Percentiles rank a stretch among this genome's conserved stretches.
These are phyloP conservation scores for Andricus curvator DNA, from an alignment of 2,888 invertebrate species.

Conservation along the genomic window DNA sequence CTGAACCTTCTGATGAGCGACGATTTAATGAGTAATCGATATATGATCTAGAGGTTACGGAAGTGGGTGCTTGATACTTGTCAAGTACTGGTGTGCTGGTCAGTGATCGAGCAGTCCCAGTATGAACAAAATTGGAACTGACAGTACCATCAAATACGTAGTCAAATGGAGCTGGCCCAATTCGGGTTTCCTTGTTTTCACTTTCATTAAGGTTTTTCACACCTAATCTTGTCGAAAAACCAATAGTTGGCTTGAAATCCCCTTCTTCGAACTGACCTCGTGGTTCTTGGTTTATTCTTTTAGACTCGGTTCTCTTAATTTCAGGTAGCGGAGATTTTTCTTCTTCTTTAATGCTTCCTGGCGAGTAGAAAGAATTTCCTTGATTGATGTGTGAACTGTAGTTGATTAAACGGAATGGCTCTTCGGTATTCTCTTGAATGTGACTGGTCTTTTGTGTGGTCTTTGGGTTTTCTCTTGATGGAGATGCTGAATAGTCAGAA, in stretches of 20 bases:
- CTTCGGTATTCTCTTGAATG: not conserved
- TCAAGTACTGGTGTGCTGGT: not conserved
- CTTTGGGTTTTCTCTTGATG: not conserved
- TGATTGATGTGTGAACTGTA: not conserved
- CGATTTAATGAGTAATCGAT: not conserved
- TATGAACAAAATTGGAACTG: conserved; percentile 52
- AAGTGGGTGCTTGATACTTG: not conserved
- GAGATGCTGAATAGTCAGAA: not conserved
- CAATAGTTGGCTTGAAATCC: conserved; percentile 49
- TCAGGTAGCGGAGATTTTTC: not conserved
- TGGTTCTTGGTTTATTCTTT: not conserved
- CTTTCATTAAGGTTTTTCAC: conserved; percentile 63
- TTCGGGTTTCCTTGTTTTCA: conserved; percentile 62
- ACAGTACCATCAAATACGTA: conserved; percentile 65
- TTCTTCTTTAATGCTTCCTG: not conserved
- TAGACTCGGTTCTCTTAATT: not conserved
- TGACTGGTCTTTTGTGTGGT: not conserved
- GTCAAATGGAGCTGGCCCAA: conserved; percentile 72
- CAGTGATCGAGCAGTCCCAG: not conserved
- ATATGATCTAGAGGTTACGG: not conserved
- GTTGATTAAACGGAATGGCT: not conserved
- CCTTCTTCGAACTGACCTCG: not conserved
- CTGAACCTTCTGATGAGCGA: not conserved
- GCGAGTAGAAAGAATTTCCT: not conserved
- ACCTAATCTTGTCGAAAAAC: conserved; percentile 53